Conservation (phyloP, 2,113 vertebrate genomes). For the Burhinus bistriatus region DNA sequence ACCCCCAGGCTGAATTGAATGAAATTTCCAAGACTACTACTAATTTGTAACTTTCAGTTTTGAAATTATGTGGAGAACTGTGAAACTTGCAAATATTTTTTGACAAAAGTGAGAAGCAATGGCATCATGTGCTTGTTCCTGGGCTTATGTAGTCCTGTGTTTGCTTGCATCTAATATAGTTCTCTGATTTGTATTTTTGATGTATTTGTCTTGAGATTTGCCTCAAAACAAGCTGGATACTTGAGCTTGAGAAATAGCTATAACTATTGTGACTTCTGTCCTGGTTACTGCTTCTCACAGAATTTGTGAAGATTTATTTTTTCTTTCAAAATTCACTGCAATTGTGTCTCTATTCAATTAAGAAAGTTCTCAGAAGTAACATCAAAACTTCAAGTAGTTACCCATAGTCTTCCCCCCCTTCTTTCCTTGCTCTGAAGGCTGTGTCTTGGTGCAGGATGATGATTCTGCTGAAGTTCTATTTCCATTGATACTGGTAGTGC, state of each 20-base stretch:
- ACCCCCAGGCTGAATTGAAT: neutral
- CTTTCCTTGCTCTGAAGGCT: neutral
- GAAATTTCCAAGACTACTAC: neutral
- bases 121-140: neutral
- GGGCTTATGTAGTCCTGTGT: neutral
- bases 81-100: neutral
- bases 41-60: neutral
- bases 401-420: fast-evolving
- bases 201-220: neutral
- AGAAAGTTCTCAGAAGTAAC: neutral
- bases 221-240: neutral
- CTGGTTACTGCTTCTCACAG: neutral
- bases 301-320: neutral
- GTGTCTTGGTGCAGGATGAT: neutral
- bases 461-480: neutral
- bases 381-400: neutral
- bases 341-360: neutral
- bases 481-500: neutral
- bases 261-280: neutral
- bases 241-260: neutral
- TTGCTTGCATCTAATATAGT: neutral
- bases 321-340: neutral
- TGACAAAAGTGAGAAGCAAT: neutral
- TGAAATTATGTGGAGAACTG: neutral
- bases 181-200: neutral